A percentile compares a stretch with the other conserved stretches of the same genome.
Evolutionary conservation across 2,113 vertebrate species (phyloP).

Genomic region (Rhabdornis inornatus): DNA sequence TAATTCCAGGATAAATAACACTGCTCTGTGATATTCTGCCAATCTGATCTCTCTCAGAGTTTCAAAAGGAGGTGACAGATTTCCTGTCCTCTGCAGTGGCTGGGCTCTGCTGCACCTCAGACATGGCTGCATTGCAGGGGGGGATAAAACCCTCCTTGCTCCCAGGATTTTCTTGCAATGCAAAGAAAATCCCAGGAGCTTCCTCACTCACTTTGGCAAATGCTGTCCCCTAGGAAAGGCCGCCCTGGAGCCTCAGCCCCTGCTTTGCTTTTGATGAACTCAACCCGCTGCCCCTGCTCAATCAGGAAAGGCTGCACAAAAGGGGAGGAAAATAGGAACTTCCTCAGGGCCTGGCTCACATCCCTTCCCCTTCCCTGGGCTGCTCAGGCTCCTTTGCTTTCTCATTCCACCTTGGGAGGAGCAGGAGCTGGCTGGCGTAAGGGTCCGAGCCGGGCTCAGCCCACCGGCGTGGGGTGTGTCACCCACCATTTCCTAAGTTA

Average conservation of each 20-base stretch:
- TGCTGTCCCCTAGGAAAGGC: neutral
- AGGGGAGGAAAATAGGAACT: conserved; percentile 7
- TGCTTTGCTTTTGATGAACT: neutral
- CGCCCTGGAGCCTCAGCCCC: neutral
- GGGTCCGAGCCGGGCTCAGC: neutral
- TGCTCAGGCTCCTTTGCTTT: neutral
- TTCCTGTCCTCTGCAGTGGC: conserved; percentile 22
- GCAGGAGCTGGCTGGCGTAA: neutral
- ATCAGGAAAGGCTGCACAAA: conserved; percentile 37
- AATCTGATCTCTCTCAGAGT: conserved; percentile 18
- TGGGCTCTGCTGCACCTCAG: neutral
- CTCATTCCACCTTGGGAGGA: conserved; percentile 46
- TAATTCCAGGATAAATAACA: conserved; percentile 24
- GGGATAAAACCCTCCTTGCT: neutral
- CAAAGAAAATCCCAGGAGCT: neutral
- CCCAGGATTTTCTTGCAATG: neutral
- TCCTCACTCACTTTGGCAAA: neutral
- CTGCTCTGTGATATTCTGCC: conserved; percentile 42
- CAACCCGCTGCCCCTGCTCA: neutral
- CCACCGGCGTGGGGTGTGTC: conserved; percentile 24
- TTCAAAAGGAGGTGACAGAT: conserved; percentile 50
- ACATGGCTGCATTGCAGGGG: neutral
- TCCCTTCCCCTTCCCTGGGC: conserved; percentile 4
- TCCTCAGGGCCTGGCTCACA: conserved; percentile 20
- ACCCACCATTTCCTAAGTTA: conserved; percentile 71